Evolutionary conservation across 2,888 invertebrate species (phyloP), one percentile per base, ranked within the genome.

Genomic region (Actias luna): DNA sequence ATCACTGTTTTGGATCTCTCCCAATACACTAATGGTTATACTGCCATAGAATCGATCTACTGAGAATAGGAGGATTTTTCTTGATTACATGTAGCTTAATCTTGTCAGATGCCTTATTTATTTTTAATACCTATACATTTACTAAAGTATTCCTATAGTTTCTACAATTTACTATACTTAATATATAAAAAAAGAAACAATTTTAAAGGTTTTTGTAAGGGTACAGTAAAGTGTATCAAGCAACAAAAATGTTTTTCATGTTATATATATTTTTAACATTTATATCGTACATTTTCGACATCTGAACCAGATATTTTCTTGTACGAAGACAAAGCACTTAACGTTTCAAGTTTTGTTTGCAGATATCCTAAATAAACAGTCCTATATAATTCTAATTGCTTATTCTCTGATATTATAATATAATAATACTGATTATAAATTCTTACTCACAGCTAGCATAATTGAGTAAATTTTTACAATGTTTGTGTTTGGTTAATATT

Each of bases 341-440:
- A 50, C 8, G 10, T 25, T 16, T 27, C 59, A 16, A 59, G 22
- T 29, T 36, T 42, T 25, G 39, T 36, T 39, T 39, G 25, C 27
- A 35, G 42, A n/a, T 25, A 16, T 59, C 59, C 42, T 59, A 39
- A 59, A 59, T 14, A 59, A 12, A 59, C 42, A 59, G 27, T 59
- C 2, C 2, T 42, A 5, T 39, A 59, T 42, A 36, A 55, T 29
- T 55, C 16, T 29, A 55, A 55, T 55, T 29, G 29, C 29, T 55
- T 55, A 29, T 22, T 55, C 55, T 50, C 46, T 22, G 22, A 22
- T n/a, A 29, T 29, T 29, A 29, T 2, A 16, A 55, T 29, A 29
- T 2, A 16, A 55, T 55, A n/a, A 7, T n/a, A 29, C 55, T 25
- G 29, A 14, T 27, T 27, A 52, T 2, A 50, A 22, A 25, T 52